phyloP scores from a whole-genome alignment of 2,888 invertebrate species.

The Amiota mariae region DNA sequence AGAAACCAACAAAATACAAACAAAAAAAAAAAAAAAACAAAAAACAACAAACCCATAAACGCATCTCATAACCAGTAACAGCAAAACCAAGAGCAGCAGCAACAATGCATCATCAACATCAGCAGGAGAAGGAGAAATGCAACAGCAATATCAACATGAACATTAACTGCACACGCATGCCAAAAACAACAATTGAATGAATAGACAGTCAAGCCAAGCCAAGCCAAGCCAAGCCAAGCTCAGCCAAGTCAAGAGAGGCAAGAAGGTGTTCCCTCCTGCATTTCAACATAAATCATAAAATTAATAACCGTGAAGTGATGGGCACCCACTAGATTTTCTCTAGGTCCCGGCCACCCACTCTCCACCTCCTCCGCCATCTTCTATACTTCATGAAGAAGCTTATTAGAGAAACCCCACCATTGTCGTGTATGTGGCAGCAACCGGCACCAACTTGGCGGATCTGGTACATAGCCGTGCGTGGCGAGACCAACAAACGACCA shows the following conservation, averaged over 20 bases:
- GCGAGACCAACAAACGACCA: neutral
- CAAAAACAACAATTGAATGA: slow-evolving; percentile 37
- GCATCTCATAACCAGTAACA: slow-evolving; percentile 47
- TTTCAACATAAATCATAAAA: slow-evolving; percentile 73
- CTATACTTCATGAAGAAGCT: neutral
- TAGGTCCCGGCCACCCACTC: slow-evolving; percentile 40
- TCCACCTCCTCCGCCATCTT: slow-evolving; percentile 36
- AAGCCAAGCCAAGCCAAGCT: slow-evolving; percentile 4
- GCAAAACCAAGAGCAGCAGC: neutral
- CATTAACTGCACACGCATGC: slow-evolving; percentile 35
- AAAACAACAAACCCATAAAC: slow-evolving; percentile 56
- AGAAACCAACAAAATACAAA: neutral
- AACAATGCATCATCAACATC: slow-evolving; percentile 46
- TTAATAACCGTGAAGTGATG: slow-evolving; percentile 72
- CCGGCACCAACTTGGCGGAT: slow-evolving; percentile 20
- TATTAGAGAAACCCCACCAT: slow-evolving; percentile 29
- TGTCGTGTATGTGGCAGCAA: slow-evolving; percentile 29
- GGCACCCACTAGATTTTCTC: slow-evolving; percentile 45
- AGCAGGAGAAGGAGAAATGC: slow-evolving; percentile 18
- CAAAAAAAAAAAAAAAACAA: neutral
- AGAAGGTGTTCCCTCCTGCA: slow-evolving; percentile 54
- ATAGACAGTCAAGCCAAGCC: slow-evolving; percentile 14
- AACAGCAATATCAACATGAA: slow-evolving; percentile 47
- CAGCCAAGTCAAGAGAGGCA: neutral
- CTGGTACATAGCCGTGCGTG: neutral